Base-by-base conservation (phyloP, 2,888 invertebrate genomes). In the Eupithecia subumbrata region DNA sequence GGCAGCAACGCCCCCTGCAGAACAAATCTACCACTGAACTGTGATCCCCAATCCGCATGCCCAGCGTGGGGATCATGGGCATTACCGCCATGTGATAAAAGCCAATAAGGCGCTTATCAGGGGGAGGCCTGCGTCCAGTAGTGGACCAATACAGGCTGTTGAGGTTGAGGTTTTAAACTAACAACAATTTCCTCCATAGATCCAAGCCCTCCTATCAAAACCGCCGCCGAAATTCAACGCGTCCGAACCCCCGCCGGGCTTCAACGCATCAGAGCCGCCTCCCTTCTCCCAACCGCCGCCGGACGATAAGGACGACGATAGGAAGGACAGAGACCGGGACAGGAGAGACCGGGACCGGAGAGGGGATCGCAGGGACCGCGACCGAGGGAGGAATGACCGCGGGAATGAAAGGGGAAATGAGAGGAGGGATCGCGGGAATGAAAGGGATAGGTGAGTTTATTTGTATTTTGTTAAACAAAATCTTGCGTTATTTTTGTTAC, bases 171-270 rank as follows among this genome's bases (percentile, higher is more conserved):
- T n/a, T n/a, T n/a, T n/a, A n/a, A n/a, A 30, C 3, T 56, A 56
- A 56, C 22, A 11, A 63, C 45, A 71, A 66, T 76, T 73, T 73
- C 5, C 43, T 68, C 68, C 40, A 22, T 79, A 96, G 86, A 90
- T 96, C 16, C 96, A 95, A 82, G 95, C 95, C 0, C 90, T 96
- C 5, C 88, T 95, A 14, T 95, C 95, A 43, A 93, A 93, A 71
- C 95, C 95, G 5, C 94, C 94, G 1, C 94, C 94, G 5, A 83
- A 81, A 74, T 96, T 96, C 88, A 96, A 93, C 83, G 84, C 91
- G 0, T 85, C 90, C 0, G 93, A 93, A 67, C 95, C 95, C 0
- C 94, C 95, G 0, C 94, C 95, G 0, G 86, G 87, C 0, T 93
- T 92, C 88, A 90, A 88, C 81, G 80, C 86, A n/a, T 81, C 88